Evolutionary conservation across 2,797 vertebrate species (phyloP), one percentile per base, ranked within the genome.

Genomic region (Nannoperca australis): DNA sequence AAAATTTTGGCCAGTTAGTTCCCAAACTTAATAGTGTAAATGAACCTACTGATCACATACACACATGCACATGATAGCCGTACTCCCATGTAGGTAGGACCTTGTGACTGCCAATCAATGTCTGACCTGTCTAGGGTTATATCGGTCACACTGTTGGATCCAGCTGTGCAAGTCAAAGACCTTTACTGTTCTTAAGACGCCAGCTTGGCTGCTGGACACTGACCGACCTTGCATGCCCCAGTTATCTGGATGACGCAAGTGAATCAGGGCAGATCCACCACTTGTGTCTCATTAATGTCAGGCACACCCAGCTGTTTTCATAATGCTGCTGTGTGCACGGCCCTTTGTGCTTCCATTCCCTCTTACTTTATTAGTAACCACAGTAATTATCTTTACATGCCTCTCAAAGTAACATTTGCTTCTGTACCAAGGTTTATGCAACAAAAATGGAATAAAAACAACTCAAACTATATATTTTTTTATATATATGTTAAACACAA

Each of bases 241-340:
- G 78, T 83, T 89, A 85, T 89, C 81, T 75, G 81, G 63, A 85
- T 92, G 90, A 93, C 73, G 89, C 73, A 91, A 89, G 88, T 75
- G 75, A 88, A 78, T 82, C 76, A 55, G 90, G 84, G 90, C 89
- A 90, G 88, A 90, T 90, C 87, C 77, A 85, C 78, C 89, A 78
- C 88, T 91, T 88, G 85, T 87, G 88, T 88, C 87, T 87, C 82
- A 85, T 90, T 85, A 90, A 89, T 84, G 85, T 74, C 85, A 87
- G 88, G 76, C 89, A 78, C 91, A 86, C 90, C 85, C 90, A 87
- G 81, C 85, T 90, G 86, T 84, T 92, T 86, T 90, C 88, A 83
- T 82, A 67, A 63, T 63, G 66, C 70, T 73, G 74, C 76, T 61
- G 82, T 66, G 69, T 79, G 68, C 76, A 49, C 1, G 15, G 42